Evolutionary conservation across 2,888 invertebrate species (phyloP), one percentile per base, ranked within the genome.

Genomic region (Campaea margaritaria): DNA sequence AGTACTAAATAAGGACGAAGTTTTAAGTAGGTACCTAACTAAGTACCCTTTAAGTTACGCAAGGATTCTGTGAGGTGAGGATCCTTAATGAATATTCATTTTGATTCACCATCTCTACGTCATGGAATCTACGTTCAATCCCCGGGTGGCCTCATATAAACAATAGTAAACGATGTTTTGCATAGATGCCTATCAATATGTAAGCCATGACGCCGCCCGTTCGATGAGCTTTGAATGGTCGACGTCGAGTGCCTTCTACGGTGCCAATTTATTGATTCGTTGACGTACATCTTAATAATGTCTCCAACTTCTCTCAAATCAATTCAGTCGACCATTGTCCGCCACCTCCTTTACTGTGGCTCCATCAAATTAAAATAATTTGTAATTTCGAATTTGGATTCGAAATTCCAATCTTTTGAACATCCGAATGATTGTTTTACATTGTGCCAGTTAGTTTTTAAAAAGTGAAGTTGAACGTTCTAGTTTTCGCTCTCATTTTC

Each of bases 231-330:
- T 64, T 68, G 61, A 68, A 69, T 67, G 69, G 66, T 69, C 72
- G 69, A 74, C 72, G 67, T 58, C 56, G 58, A 67, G 69, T 70
- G 73, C 72, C 73, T 54, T 67, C 64, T 55, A 64, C 71, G 70
- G 70, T 78, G 76, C 80, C 80, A 78, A 78, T 75, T 71, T 65
- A 61, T 61, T 53, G 62, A 76, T 71, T 68, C 68, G 58, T 50
- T 66, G 67, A 65, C 52, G 56, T 62, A 70, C 21, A 21, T 21
- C 21, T 21, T 21, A 21, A 21, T 5, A 21, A 21, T 21, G 21
- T 21, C 21, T 21, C 21, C 21, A 21, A 67, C 63, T 58, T 38
- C 31, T 46, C 16, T 47, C 45, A 48, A 67, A 73, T 73, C 63
- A 64, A 76, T 62, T 79, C 77, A 79, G 78, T 78, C 58, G 59